phyloP scores from a whole-genome alignment of 2,113 vertebrate genomes.

The Pluvialis apricaria region DNA sequence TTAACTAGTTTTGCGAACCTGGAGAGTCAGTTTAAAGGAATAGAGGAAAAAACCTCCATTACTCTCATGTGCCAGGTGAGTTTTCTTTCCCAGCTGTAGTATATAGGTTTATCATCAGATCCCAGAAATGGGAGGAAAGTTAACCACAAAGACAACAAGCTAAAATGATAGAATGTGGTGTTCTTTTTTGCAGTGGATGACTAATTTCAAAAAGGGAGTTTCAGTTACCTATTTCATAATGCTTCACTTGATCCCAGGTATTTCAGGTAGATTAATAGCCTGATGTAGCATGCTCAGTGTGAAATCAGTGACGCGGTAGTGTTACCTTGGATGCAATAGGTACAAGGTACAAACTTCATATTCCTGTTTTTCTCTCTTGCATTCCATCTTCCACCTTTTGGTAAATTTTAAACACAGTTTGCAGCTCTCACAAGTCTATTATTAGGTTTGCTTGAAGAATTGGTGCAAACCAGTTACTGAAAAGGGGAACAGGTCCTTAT shows the following conservation, averaged over 20 bases:
- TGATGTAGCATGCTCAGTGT: conserved; percentile 57
- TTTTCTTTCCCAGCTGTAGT: not conserved
- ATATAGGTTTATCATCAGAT: not conserved
- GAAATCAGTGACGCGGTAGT: conserved; percentile 58
- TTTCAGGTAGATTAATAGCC: conserved; percentile 86
- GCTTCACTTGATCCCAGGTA: conserved; percentile 76
- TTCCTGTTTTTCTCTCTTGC: conserved; percentile 64
- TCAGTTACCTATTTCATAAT: conserved; percentile 80
- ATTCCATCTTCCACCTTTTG: conserved; percentile 39
- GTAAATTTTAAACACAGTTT: conserved; percentile 61
- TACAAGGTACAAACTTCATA: conserved; percentile 80
- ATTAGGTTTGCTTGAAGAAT: not conserved
- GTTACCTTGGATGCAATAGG: conserved; percentile 68
- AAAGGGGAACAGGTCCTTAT: not conserved
- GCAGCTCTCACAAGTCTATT: not conserved
- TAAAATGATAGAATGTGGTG: conserved; percentile 19
- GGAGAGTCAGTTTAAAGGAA: not conserved
- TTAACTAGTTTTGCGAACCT: not conserved
- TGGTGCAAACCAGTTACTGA: not conserved
- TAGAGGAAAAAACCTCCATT: rapidly evolving
- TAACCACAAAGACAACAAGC: conserved; percentile 34
- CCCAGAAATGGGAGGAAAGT: not conserved
- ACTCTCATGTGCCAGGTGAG: not conserved
- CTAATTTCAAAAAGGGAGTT: conserved; percentile 61
- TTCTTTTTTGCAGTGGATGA: conserved; percentile 20